A percentile compares a stretch with the other conserved stretches of the same genome.
phyloP scores from a whole-genome alignment of 2,113 vertebrate species.

The Trochalopteron elliotii region DNA sequence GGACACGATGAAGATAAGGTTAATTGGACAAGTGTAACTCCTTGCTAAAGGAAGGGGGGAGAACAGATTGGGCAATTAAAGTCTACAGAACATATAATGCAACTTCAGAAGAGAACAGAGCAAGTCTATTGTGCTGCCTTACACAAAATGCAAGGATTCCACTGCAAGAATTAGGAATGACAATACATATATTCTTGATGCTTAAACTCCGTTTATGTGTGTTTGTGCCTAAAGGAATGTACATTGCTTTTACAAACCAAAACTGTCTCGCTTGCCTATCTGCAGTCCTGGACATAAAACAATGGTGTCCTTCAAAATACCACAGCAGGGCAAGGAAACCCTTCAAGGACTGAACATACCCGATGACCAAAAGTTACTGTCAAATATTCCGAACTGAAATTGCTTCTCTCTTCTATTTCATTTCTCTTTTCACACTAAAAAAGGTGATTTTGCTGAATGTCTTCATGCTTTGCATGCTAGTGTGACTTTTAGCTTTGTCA shows the following conservation, averaged over 20 bases:
- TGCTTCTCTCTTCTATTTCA: neutral
- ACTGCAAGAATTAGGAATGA: neutral
- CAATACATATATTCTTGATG: neutral
- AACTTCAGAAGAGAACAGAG: neutral
- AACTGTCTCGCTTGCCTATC: neutral
- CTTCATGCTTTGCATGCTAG: neutral
- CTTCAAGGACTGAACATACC: neutral
- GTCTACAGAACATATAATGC: neutral
- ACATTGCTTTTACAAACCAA: neutral
- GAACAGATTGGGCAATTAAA: neutral
- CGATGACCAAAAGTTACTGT: neutral
- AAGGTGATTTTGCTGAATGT: neutral
- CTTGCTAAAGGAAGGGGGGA: neutral
- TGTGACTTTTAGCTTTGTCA: neutral
- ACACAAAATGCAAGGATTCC: neutral
- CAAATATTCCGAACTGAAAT: neutral
- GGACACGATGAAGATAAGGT: neutral
- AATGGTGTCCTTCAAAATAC: neutral
- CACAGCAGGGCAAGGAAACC: neutral
- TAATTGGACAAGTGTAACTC: neutral
- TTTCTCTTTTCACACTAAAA: neutral
- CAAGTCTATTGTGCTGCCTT: neutral
- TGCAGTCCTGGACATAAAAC: neutral
- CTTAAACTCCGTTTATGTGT: neutral
- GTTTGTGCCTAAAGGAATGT: neutral